Conservation (phyloP, 2,113 vertebrate species). For the Cairina moschata region DNA sequence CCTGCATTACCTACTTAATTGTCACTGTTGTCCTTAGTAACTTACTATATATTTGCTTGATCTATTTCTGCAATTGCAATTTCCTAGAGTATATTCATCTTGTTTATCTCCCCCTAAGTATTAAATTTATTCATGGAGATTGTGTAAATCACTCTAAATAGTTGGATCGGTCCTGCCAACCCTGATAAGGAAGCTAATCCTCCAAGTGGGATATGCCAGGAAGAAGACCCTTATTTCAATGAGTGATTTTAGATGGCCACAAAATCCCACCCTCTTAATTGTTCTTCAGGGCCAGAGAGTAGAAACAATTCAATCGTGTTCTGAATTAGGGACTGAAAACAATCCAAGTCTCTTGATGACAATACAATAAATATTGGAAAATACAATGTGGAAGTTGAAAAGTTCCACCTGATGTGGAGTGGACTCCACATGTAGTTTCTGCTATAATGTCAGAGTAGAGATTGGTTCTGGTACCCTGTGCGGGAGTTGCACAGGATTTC, state of each 20-base stretch:
- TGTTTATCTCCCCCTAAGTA: not conserved
- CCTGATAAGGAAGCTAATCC: not conserved
- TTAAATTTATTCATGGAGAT: not conserved
- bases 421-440: not conserved
- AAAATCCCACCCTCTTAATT: not conserved
- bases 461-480: not conserved
- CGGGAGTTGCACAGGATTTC: not conserved
- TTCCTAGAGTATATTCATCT: not conserved
- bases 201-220: not conserved
- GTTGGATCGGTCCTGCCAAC: not conserved
- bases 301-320: not conserved
- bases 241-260: not conserved
- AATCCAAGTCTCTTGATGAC: rapidly evolving
- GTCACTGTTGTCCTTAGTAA: not conserved
- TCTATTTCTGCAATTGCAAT: not conserved
- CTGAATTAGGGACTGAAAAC: not conserved
- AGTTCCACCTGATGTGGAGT: not conserved
- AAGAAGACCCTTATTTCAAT: not conserved
- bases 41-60: not conserved
- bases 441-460: not conserved
- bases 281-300: not conserved
- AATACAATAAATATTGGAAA: not conserved
- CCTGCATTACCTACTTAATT: not conserved
- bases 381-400: rapidly evolving
- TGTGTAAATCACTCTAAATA: not conserved